Conservation (phyloP, 2,113 vertebrate genomes). For the Sphaerodactylus townsendi region DNA sequence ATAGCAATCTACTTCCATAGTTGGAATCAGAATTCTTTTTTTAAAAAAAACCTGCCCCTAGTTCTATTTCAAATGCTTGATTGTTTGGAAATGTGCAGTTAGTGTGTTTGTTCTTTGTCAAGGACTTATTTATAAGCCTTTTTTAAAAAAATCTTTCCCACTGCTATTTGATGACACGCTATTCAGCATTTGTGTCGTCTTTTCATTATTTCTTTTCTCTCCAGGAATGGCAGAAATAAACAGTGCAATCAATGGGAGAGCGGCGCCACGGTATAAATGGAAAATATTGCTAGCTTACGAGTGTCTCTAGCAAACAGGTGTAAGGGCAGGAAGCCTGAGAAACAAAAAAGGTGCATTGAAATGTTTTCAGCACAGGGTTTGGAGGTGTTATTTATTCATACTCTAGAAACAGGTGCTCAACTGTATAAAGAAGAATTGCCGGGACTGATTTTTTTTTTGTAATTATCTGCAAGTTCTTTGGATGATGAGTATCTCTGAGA, state of each 20-base stretch:
- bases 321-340: slow-evolving; percentile 11
- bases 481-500: not conserved
- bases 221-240: slow-evolving; percentile 4
- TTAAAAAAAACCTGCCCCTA: not conserved
- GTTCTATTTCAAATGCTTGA: not conserved
- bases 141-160: not conserved
- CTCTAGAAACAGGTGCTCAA: not conserved
- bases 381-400: slow-evolving; percentile 1
- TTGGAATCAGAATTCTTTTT: not conserved
- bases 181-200: not conserved
- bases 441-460: not conserved
- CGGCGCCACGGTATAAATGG: not conserved
- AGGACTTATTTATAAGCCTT: slow-evolving; percentile 2
- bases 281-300: not conserved
- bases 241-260: not conserved
- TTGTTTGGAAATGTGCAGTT: not conserved
- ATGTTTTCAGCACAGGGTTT: slow-evolving; percentile 5
- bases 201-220: slow-evolving; percentile 3
- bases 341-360: slow-evolving; percentile 1
- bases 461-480: not conserved
- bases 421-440: not conserved
- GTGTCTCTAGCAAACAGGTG: slow-evolving; percentile 15
- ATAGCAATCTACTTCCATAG: not conserved
- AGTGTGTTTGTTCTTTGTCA: not conserved
- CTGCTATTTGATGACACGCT: not conserved